Evolutionary conservation across 2,888 invertebrate species (phyloP).

Genomic region (Trissoscelio sp.): DNA sequence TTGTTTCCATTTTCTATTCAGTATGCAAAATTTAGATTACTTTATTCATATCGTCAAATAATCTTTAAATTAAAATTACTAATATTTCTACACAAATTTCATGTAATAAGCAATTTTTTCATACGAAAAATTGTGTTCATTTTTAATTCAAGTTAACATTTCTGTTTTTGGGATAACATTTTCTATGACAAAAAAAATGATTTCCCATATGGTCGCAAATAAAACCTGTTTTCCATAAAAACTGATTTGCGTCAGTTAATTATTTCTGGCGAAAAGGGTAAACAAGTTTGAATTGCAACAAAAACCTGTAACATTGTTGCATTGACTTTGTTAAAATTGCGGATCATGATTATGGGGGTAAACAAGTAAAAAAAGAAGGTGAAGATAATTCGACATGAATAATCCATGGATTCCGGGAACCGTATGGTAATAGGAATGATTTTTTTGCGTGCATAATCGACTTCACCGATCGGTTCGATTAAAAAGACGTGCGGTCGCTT

Average conservation of each 20-base stretch:
- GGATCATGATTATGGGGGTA: neutral
- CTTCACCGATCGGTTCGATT: constrained; percentile 10
- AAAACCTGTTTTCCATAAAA: constrained; percentile 15
- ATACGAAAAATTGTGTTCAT: too few relatives aligned
- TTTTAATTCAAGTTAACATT: neutral
- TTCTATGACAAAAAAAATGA: neutral
- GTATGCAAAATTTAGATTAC: too few relatives aligned
- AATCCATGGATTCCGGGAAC: constrained; percentile 19
- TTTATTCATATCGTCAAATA: too few relatives aligned
- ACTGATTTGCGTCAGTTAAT: constrained; percentile 16
- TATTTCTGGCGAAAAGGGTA: constrained; percentile 12
- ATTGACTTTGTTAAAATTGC: constrained; percentile 6
- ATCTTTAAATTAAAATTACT: too few relatives aligned
- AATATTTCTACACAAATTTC: too few relatives aligned
- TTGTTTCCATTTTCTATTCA: too few relatives aligned
- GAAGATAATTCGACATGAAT: constrained; percentile 28
- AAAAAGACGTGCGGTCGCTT: neutral
- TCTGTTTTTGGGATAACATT: too few relatives aligned
- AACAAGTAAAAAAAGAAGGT: neutral
- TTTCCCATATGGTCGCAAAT: neutral
- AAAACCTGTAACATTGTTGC: neutral
- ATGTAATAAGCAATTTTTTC: too few relatives aligned
- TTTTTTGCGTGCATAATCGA: constrained; percentile 19
- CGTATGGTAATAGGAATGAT: constrained; percentile 16
- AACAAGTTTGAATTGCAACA: constrained; percentile 14